Conservation (phyloP, 2,888 invertebrate species). For the Drosophila nr. medialis region DNA sequence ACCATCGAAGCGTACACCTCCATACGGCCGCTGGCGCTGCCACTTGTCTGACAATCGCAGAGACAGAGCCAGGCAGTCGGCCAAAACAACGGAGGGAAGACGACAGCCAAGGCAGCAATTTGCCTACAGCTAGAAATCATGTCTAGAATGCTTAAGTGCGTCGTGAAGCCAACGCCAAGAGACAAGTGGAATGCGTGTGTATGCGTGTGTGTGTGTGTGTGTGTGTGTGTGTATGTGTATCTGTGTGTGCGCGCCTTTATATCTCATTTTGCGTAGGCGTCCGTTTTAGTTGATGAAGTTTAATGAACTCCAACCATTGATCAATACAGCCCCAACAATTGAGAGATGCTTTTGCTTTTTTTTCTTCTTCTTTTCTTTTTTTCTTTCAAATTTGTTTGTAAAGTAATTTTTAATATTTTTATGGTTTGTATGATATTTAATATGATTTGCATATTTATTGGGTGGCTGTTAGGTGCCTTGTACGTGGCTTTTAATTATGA, state of each 20-base stretch:
- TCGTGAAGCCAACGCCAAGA: conserved; percentile 56
- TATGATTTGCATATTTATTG: conserved; percentile 22
- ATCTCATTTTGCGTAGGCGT: conserved; percentile 55
- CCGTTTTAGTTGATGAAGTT: conserved; percentile 45
- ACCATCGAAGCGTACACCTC: conserved; percentile 48
- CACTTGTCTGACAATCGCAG: conserved; percentile 36
- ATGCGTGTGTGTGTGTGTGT: neutral
- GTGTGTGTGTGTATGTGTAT: neutral
- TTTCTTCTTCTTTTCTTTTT: neutral
- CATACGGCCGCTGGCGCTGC: conserved; percentile 33
- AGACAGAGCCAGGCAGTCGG: conserved; percentile 12
- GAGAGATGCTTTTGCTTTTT: conserved; percentile 31
- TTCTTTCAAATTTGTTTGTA: conserved; percentile 26
- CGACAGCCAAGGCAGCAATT: conserved; percentile 39
- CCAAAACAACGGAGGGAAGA: conserved; percentile 9
- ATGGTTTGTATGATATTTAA: neutral
- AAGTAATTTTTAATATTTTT: conserved; percentile 38
- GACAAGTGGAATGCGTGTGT: conserved; percentile 32
- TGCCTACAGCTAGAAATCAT: conserved; percentile 74
- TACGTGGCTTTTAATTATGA: conserved; percentile 59
- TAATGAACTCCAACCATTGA: conserved; percentile 67
- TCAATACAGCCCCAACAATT: conserved; percentile 48
- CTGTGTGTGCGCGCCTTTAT: neutral
- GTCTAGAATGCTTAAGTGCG: conserved; percentile 71
- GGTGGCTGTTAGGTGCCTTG: conserved; percentile 18